These are phyloP conservation scores for Eospalax fontanierii DNA, from an alignment of 2,797 vertebrate species.

Conservation along the genomic window DNA sequence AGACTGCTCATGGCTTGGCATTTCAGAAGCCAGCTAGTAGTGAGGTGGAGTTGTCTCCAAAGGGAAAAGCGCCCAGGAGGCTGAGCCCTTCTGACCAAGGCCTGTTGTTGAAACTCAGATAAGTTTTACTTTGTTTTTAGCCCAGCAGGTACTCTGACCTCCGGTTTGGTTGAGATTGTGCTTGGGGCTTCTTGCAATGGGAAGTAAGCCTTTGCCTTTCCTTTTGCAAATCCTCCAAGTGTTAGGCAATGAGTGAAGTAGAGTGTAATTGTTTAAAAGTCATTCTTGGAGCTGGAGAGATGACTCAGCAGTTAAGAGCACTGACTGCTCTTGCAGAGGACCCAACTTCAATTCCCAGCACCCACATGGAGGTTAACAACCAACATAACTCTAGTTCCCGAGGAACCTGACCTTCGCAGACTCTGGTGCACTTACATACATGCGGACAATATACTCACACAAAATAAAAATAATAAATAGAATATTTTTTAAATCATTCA, in stretches of 20 bases:
- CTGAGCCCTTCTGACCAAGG: conserved; percentile 36
- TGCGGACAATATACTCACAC: too few relatives aligned
- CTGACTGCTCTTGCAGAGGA: too few relatives aligned
- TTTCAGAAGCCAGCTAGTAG: conserved; percentile 34
- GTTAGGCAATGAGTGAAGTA: background rate
- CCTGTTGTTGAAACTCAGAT: conserved; percentile 59
- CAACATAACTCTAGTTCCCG: too few relatives aligned
- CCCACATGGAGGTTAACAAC: too few relatives aligned
- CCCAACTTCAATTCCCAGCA: too few relatives aligned
- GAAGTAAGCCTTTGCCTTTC: conserved; percentile 27
- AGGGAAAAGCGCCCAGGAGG: background rate
- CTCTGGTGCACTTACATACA: too few relatives aligned
- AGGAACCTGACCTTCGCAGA: too few relatives aligned
- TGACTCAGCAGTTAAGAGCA: too few relatives aligned
- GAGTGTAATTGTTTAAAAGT: background rate
- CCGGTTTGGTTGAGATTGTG: conserved; percentile 46
- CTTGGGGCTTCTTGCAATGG: background rate
- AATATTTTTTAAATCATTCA: background rate
- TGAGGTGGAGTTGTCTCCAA: conserved; percentile 15
- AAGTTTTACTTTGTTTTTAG: conserved; percentile 7
- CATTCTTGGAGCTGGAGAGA: background rate
- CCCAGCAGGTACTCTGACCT: background rate
- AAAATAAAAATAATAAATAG: too few relatives aligned
- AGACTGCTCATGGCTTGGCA: background rate
- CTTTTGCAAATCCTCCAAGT: conserved; percentile 9